Conservation (phyloP, 1,140 invertebrate genomes). For the Micrasema minimum region DNA sequence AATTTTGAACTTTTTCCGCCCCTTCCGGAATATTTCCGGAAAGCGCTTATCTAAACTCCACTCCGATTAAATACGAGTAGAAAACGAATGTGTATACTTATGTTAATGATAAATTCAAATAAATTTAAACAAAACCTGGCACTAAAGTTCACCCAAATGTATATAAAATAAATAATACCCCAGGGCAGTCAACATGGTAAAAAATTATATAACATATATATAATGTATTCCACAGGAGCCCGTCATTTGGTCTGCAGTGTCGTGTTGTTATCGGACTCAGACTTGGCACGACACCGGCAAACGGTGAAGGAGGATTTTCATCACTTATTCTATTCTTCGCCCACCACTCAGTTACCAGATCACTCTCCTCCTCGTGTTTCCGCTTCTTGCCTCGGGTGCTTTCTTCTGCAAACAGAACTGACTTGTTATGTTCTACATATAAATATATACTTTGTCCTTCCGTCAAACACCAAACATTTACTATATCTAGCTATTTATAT, state of each 20-base stretch:
- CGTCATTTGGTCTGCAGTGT: slow-evolving; percentile 47
- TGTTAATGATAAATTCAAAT: slow-evolving; percentile 49
- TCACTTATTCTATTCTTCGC: slow-evolving; percentile 37
- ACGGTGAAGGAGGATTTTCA: not conserved
- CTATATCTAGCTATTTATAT: too few relatives aligned
- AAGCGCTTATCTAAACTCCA: slow-evolving; percentile 15
- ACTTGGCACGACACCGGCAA: not conserved
- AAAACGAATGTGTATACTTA: slow-evolving; percentile 31
- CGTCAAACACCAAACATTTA: too few relatives aligned
- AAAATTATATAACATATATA: slow-evolving; percentile 52
- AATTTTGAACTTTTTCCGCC: slow-evolving; percentile 25
- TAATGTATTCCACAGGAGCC: slow-evolving; percentile 38
- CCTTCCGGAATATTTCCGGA: not conserved
- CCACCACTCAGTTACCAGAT: slow-evolving; percentile 62
- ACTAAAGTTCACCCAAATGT: slow-evolving; percentile 48
- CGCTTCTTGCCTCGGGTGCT: slow-evolving; percentile 67
- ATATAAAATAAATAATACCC: slow-evolving; percentile 48
- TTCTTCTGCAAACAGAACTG: slow-evolving; percentile 57
- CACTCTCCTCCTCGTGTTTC: slow-evolving; percentile 64
- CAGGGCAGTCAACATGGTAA: slow-evolving; percentile 51
- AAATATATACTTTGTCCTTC: too few relatives aligned
- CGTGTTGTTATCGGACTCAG: slow-evolving; percentile 5
- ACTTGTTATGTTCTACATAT: too few relatives aligned
- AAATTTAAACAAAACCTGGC: slow-evolving; percentile 52
- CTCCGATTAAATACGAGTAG: slow-evolving; percentile 5